Evolutionary conservation across 2,113 vertebrate species (phyloP).

Genomic region (Sylvietta virens): DNA sequence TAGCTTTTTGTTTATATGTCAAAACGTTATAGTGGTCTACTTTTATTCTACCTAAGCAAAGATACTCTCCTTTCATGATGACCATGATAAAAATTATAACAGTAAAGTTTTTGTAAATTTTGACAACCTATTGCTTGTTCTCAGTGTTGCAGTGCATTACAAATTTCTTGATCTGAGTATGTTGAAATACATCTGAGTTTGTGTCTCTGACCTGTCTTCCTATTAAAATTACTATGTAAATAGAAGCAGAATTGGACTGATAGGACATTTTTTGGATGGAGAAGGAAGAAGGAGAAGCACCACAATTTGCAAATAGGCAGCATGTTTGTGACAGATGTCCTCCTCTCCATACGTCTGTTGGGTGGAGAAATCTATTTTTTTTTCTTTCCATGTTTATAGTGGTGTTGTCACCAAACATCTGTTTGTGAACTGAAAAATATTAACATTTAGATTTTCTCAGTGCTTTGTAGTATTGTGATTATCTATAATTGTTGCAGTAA

Average conservation of each 20-base stretch:
- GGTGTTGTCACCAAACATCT: constrained; percentile 3
- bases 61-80: not conserved
- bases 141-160: not conserved
- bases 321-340: not conserved
- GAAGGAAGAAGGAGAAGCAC: not conserved
- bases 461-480: not conserved
- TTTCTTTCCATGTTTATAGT: not conserved
- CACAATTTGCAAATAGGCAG: not conserved
- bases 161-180: not conserved
- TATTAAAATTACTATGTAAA: not conserved
- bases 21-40: not conserved
- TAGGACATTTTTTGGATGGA: not conserved
- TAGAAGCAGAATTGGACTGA: not conserved
- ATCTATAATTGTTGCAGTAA: not conserved
- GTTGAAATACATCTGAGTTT: not conserved
- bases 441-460: not conserved
- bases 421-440: not conserved
- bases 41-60: not conserved
- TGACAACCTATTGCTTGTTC: not conserved
- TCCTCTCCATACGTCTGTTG: not conserved
- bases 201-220: not conserved
- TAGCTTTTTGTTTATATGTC: not conserved
- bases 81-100: not conserved
- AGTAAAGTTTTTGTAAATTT: not conserved
- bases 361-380: not conserved